These are phyloP conservation scores for Clavelina lepadiformis DNA, from an alignment of 23 tunicate species.

Conservation along the genomic window DNA sequence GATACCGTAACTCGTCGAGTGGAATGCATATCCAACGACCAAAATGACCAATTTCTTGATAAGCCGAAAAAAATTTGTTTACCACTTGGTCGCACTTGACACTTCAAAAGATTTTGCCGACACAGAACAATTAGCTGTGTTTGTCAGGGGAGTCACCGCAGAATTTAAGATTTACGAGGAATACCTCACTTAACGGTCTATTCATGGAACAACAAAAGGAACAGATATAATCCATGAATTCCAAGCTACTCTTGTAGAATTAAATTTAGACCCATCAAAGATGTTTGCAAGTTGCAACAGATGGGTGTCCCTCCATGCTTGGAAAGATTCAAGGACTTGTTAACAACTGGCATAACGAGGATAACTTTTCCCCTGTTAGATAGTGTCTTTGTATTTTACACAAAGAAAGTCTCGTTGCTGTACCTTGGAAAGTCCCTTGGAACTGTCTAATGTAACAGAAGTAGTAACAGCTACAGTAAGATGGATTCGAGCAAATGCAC, in stretches of 20 bases:
- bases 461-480: slow-evolving; percentile 39
- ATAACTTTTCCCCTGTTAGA: slow-evolving; percentile 36
- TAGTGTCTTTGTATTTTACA: slow-evolving; percentile 55
- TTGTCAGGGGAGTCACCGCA: slow-evolving; percentile 28
- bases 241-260: slow-evolving; percentile 34
- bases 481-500: slow-evolving; percentile 62
- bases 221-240: slow-evolving; percentile 31
- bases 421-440: no score
- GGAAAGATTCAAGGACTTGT: slow-evolving; percentile 47
- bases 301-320: slow-evolving; percentile 56
- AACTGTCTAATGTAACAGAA: slow-evolving; percentile 37
- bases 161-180: slow-evolving; percentile 42
- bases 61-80: slow-evolving; percentile 18
- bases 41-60: slow-evolving; percentile 32
- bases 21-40: slow-evolving; percentile 39
- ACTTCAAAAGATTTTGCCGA: slow-evolving; percentile 41
- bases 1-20: slow-evolving; percentile 19
- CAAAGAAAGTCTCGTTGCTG: slow-evolving; percentile 55
- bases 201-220: slow-evolving; percentile 33
- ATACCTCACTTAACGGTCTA: slow-evolving; percentile 36
- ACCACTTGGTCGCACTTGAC: slow-evolving; percentile 33
- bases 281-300: slow-evolving; percentile 44
- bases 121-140: slow-evolving; percentile 36
- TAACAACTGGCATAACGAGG: slow-evolving; percentile 52
- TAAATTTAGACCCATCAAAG: slow-evolving; percentile 30